phyloP scores from a whole-genome alignment of 2,113 vertebrate genomes.

The Pangasianodon gigas region DNA sequence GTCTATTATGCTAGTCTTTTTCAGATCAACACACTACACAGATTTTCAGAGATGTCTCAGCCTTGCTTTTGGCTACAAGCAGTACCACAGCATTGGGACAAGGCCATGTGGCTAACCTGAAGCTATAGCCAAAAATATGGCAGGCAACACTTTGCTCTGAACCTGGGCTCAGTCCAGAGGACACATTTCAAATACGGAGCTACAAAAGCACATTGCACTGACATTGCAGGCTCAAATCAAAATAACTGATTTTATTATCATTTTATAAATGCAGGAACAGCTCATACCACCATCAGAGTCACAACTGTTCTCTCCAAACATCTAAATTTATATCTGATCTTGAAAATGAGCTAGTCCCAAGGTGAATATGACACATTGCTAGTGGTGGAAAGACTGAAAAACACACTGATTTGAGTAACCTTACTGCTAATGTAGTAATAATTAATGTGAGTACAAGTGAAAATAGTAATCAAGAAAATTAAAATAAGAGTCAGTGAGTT shows the following conservation, averaged over 20 bases:
- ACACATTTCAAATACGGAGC: not conserved
- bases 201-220: not conserved
- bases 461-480: not conserved
- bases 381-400: not conserved
- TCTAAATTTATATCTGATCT: not conserved
- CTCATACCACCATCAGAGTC: not conserved
- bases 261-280: not conserved
- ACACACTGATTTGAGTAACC: not conserved
- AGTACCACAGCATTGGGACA: constrained; percentile 2
- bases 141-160: constrained; percentile 28
- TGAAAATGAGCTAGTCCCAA: not conserved
- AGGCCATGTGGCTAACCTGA: constrained; percentile 39
- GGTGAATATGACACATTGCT: not conserved
- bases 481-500: not conserved
- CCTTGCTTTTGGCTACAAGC: constrained; percentile 29
- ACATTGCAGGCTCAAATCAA: not conserved
- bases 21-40: not conserved
- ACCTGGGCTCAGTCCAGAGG: constrained; percentile 8
- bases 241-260: not conserved
- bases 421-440: not conserved
- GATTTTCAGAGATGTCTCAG: constrained; percentile 4
- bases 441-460: not conserved
- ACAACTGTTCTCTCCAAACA: not conserved
- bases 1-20: not conserved
- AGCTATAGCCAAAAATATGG: constrained; percentile 37